These are phyloP conservation scores for Eira barbara DNA, from an alignment of 2,113 vertebrate species.

Conservation along the genomic window DNA sequence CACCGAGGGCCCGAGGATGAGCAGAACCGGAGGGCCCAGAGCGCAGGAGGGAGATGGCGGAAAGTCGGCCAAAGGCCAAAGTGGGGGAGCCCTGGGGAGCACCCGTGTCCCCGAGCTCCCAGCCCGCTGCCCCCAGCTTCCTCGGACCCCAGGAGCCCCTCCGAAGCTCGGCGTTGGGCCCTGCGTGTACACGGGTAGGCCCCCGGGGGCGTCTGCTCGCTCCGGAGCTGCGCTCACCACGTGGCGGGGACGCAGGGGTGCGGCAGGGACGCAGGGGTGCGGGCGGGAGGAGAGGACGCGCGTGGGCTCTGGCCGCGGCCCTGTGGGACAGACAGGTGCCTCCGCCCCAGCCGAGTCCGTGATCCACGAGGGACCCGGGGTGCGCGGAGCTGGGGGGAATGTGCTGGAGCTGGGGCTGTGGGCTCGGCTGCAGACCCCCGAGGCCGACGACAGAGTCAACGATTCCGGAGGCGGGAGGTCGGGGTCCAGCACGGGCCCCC, in stretches of 20 bases:
- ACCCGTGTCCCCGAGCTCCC: too few species aligned
- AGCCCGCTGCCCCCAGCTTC: too few species aligned
- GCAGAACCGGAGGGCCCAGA: not conserved
- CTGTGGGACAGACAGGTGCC: not conserved
- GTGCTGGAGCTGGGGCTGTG: too few species aligned
- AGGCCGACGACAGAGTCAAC: not conserved
- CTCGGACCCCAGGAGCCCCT: not conserved
- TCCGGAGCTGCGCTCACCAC: not conserved
- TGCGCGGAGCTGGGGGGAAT: not conserved
- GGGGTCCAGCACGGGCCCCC: slow-evolving; percentile 39
- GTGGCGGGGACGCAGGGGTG: too few species aligned
- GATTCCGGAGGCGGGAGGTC: not conserved
- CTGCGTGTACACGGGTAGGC: too few species aligned
- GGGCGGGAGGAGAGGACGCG: rapidly evolving
- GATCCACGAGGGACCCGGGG: not conserved
- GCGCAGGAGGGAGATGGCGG: not conserved
- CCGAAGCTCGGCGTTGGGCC: too few species aligned
- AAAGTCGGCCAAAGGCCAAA: too few species aligned
- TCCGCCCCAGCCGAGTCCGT: not conserved
- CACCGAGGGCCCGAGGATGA: not conserved
- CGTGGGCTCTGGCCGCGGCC: rapidly evolving
- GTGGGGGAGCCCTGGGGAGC: not conserved
- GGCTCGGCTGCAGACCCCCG: not conserved
- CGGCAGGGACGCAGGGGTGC: not conserved
- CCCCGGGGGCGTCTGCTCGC: not conserved